These are phyloP conservation scores for Pongo abelii DNA, from an alignment of 2,113 vertebrate genomes.

Conservation along the genomic window DNA sequence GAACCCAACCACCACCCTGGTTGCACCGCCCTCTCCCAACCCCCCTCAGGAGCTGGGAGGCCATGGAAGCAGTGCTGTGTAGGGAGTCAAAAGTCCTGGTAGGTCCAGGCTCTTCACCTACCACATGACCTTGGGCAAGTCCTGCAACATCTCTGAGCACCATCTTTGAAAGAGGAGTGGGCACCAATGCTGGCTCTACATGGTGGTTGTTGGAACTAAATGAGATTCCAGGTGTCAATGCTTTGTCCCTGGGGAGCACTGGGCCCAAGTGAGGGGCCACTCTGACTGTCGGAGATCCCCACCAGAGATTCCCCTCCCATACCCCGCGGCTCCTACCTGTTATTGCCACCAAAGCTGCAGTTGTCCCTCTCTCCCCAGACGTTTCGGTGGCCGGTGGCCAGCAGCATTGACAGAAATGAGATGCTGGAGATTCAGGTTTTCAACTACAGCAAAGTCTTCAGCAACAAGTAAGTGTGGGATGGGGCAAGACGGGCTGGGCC, in stretches of 20 bases:
- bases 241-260: neutral
- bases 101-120: neutral
- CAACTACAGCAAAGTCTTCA: slow-evolving; percentile 98
- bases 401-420: slow-evolving; percentile 91
- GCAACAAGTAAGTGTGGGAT: slow-evolving; percentile 89
- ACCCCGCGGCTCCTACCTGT: neutral
- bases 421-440: slow-evolving; percentile 96
- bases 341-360: neutral
- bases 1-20: neutral
- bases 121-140: neutral
- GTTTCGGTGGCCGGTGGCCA: slow-evolving; percentile 95
- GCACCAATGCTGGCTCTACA: too few relatives aligned
- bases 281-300: neutral
- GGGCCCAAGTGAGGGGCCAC: neutral
- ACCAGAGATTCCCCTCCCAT: neutral
- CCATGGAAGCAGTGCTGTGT: neutral
- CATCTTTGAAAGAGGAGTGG: neutral
- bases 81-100: neutral
- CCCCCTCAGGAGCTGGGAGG: neutral
- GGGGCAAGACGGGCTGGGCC: accelerated
- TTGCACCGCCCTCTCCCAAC: neutral
- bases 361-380: slow-evolving; percentile 81
- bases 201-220: neutral
- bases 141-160: neutral
- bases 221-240: neutral